phyloP scores from a whole-genome alignment of 2,113 vertebrate species.

The cattle (Bos taurus) region DNA sequence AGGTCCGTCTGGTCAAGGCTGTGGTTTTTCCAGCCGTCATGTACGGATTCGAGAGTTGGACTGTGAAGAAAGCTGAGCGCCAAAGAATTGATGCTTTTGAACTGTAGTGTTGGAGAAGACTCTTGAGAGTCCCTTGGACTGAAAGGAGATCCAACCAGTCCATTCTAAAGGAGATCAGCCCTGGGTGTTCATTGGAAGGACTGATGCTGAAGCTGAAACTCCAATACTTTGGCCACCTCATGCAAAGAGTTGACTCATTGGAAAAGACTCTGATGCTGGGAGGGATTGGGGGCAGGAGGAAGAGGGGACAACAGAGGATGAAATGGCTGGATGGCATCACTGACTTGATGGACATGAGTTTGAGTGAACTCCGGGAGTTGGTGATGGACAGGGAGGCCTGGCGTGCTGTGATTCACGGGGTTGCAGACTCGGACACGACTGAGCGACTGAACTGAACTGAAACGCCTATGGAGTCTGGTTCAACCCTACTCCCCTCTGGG shows the following conservation, averaged over 20 bases:
- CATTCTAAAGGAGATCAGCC: too few species aligned
- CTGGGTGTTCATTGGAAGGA: too few species aligned
- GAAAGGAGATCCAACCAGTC: too few species aligned
- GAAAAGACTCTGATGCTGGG: background rate
- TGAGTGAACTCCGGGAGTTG: background rate
- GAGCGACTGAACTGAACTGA: background rate
- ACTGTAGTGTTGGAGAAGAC: too few species aligned
- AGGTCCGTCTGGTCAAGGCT: too few species aligned
- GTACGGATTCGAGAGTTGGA: too few species aligned
- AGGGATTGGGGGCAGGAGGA: background rate
- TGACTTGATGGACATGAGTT: accelerated
- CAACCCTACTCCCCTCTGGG: background rate
- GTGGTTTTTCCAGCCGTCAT: too few species aligned
- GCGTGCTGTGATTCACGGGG: background rate
- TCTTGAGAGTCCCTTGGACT: too few species aligned
- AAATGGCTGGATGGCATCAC: background rate
- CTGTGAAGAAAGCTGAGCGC: too few species aligned
- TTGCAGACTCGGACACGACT: accelerated
- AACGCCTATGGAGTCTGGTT: background rate
- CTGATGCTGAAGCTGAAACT: too few species aligned
- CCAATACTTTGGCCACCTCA: too few species aligned
- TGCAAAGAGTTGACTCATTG: background rate
- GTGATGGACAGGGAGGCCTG: background rate
- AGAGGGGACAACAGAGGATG: background rate
- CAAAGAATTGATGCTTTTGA: too few species aligned